A percentile compares a stretch with the other conserved stretches of the same genome.
Conservation (phyloP, 2,113 vertebrate genomes). For the Phalacrocorax brasilianus region DNA sequence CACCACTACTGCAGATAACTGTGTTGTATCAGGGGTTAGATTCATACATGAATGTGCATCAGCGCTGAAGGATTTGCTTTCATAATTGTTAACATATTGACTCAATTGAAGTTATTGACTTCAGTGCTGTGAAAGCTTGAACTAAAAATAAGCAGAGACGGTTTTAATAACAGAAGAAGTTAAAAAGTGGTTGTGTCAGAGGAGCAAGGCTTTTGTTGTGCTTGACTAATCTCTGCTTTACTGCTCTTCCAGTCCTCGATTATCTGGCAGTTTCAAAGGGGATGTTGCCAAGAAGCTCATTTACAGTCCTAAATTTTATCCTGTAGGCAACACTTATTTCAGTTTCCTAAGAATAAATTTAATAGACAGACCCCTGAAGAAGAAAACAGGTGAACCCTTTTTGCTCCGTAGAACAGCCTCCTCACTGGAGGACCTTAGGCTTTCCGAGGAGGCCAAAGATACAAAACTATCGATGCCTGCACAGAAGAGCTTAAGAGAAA, state of each 20-base stretch:
- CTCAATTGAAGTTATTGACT: slow-evolving; percentile 6
- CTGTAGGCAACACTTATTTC: not conserved
- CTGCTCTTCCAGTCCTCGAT: not conserved
- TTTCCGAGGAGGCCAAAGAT: not conserved
- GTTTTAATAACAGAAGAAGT: not conserved
- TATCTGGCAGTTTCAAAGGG: not conserved
- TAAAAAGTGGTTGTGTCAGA: not conserved
- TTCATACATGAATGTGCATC: not conserved
- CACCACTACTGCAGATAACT: not conserved
- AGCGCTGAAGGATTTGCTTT: not conserved
- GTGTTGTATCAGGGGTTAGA: not conserved
- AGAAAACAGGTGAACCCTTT: slow-evolving; percentile 10
- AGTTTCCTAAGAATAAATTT: not conserved
- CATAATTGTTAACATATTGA: not conserved
- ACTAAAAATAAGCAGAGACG: slow-evolving; percentile 2
- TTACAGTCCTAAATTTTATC: not conserved
- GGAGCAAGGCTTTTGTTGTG: not conserved
- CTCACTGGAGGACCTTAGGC: not conserved
- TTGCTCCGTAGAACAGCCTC: not conserved
- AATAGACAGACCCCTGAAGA: not conserved
- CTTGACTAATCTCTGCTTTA: not conserved
- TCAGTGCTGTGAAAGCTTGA: not conserved
- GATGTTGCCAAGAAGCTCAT: not conserved
- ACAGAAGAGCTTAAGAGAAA: not conserved
- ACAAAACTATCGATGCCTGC: not conserved